phyloP scores from a whole-genome alignment of 2,888 invertebrate species.

The Tetranychus truncatus region DNA sequence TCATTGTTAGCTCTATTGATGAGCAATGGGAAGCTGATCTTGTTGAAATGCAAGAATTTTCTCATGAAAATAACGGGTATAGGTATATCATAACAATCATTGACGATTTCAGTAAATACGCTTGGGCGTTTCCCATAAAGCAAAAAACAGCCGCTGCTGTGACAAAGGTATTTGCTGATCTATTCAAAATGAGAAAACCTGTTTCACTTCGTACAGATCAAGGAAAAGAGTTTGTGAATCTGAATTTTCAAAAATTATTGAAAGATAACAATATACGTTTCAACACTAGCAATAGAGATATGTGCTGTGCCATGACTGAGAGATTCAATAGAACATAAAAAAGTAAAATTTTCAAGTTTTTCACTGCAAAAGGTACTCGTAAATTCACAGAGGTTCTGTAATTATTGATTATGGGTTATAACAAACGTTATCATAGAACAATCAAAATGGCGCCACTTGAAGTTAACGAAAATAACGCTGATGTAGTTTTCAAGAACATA shows the following conservation, averaged over 20 bases:
- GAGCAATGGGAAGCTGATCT: slow-evolving; percentile 28
- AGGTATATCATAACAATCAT: slow-evolving; percentile 27
- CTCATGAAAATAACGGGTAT: slow-evolving; percentile 25
- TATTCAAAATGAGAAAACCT: slow-evolving; percentile 21
- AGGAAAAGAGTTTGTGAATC: slow-evolving; percentile 27
- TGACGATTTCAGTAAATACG: slow-evolving; percentile 28
- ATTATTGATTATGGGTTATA: not conserved
- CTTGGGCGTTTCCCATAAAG: slow-evolving; percentile 27
- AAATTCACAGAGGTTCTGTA: not conserved
- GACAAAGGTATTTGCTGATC: slow-evolving; percentile 22
- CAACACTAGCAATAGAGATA: slow-evolving; percentile 28
- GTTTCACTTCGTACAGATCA: slow-evolving; percentile 24
- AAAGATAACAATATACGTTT: slow-evolving; percentile 25
- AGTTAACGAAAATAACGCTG: not conserved
- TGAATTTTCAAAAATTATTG: slow-evolving; percentile 20
- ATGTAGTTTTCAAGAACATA: not conserved
- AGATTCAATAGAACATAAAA: slow-evolving; percentile 30
- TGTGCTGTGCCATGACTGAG: slow-evolving; percentile 30
- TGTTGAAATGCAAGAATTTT: slow-evolving; percentile 22
- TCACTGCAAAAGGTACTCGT: not conserved
- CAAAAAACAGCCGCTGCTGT: slow-evolving; percentile 25
- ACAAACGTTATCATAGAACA: not conserved
- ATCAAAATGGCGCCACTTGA: not conserved
- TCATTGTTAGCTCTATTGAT: slow-evolving; percentile 26
- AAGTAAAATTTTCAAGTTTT: slow-evolving; percentile 26